Conservation (phyloP, 2,797 vertebrate species). For the Falco columbarius region DNA sequence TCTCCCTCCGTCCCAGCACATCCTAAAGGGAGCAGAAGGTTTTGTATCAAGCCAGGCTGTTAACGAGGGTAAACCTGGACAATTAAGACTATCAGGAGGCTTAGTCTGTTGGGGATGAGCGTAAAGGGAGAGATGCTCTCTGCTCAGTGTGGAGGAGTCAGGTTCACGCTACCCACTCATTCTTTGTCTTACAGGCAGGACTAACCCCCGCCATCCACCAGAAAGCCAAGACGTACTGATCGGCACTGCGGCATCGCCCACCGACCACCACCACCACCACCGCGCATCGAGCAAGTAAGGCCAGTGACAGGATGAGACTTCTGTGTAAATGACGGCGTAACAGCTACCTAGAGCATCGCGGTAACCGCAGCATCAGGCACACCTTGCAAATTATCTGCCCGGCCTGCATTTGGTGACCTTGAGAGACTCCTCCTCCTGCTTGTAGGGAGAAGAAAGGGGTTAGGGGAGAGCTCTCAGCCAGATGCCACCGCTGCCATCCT, state of each 20-base stretch:
- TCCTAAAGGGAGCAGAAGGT: slow-evolving; percentile 29
- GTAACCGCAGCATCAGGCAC: background rate
- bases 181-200: background rate
- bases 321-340: background rate
- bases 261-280: background rate
- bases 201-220: background rate
- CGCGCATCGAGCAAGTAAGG: accelerated
- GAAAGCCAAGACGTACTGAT: accelerated
- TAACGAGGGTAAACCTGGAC: background rate
- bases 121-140: background rate
- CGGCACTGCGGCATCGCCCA: background rate
- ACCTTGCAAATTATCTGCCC: background rate
- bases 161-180: background rate
- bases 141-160: background rate
- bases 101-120: background rate
- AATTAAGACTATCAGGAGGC: background rate
- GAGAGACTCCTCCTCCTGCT: background rate
- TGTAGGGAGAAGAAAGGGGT: background rate
- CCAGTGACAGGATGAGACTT: background rate
- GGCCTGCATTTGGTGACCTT: background rate
- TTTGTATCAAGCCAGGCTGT: background rate
- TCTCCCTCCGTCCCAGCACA: slow-evolving; percentile 40
- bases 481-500: background rate
- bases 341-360: background rate
- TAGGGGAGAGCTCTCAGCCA: background rate